phyloP scores from a whole-genome alignment of 2,797 vertebrate genomes.

The Lepilemur ruficaudatus region DNA sequence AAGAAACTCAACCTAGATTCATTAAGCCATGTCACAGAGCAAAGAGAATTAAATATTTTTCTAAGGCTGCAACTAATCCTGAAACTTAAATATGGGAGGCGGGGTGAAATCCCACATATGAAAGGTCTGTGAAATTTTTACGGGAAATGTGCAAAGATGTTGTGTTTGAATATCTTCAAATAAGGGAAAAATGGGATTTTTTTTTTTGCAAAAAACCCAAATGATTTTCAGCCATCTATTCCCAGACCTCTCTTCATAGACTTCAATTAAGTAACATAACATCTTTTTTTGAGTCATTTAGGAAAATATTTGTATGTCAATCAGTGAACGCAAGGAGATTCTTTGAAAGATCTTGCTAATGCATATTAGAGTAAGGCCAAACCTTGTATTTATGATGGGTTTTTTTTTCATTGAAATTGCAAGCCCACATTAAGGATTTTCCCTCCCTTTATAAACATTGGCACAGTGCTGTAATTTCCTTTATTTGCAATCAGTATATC shows the following conservation, averaged over 20 bases:
- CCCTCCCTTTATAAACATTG: conserved; percentile 69
- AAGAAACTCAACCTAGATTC: conserved; percentile 71
- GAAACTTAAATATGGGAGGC: conserved; percentile 51
- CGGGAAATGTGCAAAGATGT: conserved; percentile 65
- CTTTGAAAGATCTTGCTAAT: conserved; percentile 64
- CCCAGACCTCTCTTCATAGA: conserved; percentile 65
- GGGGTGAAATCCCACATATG: neutral
- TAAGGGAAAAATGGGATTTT: conserved; percentile 61
- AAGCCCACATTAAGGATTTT: conserved; percentile 66
- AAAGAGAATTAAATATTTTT: conserved; percentile 71
- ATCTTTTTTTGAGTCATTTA: conserved; percentile 51
- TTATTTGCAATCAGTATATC: conserved; percentile 73
- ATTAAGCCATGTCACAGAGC: conserved; percentile 64
- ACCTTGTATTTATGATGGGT: conserved; percentile 43
- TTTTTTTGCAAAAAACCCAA: neutral
- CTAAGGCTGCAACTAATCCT: conserved; percentile 63
- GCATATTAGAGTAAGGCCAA: conserved; percentile 33
- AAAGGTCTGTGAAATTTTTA: conserved; percentile 63
- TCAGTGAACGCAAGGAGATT: conserved; percentile 34
- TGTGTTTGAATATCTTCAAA: conserved; percentile 67
- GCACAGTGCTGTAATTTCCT: conserved; percentile 59
- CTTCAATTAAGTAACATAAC: conserved; percentile 52
- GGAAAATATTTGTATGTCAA: conserved; percentile 65
- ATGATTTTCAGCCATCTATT: conserved; percentile 71
- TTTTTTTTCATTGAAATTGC: conserved; percentile 47